Percentiles rank a stretch among this genome's conserved stretches.
These are phyloP conservation scores for Drosophila grimshawi DNA, from an alignment of 1,140 invertebrate genomes.

Conservation along the genomic window DNA sequence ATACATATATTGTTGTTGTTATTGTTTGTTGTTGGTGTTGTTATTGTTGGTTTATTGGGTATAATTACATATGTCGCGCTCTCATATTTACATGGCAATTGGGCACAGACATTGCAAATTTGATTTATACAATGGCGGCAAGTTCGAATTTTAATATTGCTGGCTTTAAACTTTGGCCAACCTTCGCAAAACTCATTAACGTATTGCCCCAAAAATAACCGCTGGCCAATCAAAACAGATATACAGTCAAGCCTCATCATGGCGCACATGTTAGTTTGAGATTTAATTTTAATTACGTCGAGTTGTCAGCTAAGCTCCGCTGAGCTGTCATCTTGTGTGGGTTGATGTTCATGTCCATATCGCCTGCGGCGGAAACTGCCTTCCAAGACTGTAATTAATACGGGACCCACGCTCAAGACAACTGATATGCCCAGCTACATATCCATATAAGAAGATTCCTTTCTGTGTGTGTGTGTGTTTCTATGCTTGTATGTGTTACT, in stretches of 20 bases:
- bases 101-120: constrained; percentile 54
- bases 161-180: constrained; percentile 42
- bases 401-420: constrained; percentile 51
- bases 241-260: constrained; percentile 2
- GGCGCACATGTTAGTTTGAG: constrained; percentile 68
- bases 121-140: constrained; percentile 40
- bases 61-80: constrained; percentile 67
- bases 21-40: constrained; percentile 29
- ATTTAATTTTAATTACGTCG: constrained; percentile 83
- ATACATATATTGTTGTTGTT: constrained; percentile 38
- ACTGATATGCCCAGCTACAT: constrained; percentile 26
- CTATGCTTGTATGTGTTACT: constrained; percentile 22
- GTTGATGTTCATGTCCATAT: constrained; percentile 43
- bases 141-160: constrained; percentile 18
- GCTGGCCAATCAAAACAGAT: constrained; percentile 45
- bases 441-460: constrained; percentile 13
- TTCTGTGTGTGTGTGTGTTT: constrained; percentile 3
- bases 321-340: constrained; percentile 35
- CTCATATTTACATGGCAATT: constrained; percentile 62
- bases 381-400: constrained; percentile 79
- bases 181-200: constrained; percentile 63
- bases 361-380: constrained; percentile 63
- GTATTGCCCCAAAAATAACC: constrained; percentile 55
- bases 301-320: constrained; percentile 44
- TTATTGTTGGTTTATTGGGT: constrained; percentile 50